These are phyloP conservation scores for Acinonyx jubatus DNA, from an alignment of 2,113 vertebrate genomes.

Conservation along the genomic window DNA sequence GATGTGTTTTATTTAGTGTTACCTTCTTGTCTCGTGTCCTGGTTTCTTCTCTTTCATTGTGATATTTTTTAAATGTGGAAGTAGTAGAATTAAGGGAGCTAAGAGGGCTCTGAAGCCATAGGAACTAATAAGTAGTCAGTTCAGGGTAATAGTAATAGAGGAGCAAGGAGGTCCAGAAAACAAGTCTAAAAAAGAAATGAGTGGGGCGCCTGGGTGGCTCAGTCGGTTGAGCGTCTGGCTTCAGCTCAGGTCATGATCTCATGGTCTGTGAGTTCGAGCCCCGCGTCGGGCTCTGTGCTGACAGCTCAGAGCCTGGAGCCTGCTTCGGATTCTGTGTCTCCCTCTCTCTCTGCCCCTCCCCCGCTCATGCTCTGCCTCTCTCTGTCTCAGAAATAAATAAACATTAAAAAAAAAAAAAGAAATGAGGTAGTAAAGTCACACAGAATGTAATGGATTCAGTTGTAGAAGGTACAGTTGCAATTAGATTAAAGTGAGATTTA, in stretches of 20 bases:
- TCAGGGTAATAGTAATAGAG: background rate
- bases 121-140: background rate
- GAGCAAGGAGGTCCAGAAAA: background rate
- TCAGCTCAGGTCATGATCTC: too few relatives aligned
- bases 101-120: background rate
- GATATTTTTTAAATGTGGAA: background rate
- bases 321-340: too few relatives aligned
- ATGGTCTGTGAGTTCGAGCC: too few relatives aligned
- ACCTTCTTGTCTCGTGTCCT: background rate
- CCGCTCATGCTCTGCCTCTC: too few relatives aligned
- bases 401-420: background rate
- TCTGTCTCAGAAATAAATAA: background rate
- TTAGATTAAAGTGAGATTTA: slow-evolving; percentile 2
- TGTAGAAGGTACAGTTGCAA: background rate
- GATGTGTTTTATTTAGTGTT: slow-evolving; percentile 14
- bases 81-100: background rate
- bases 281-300: too few relatives aligned
- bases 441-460: background rate
- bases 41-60: background rate
- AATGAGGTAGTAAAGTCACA: background rate
- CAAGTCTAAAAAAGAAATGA: background rate
- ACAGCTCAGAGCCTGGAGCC: too few relatives aligned
- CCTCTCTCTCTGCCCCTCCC: too few relatives aligned
- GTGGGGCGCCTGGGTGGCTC: too few relatives aligned
- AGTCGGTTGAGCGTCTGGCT: too few relatives aligned